A percentile compares a stretch with the other conserved stretches of the same genome.
phyloP scores from a whole-genome alignment of 2,113 vertebrate genomes.

The Pandion haliaetus region DNA sequence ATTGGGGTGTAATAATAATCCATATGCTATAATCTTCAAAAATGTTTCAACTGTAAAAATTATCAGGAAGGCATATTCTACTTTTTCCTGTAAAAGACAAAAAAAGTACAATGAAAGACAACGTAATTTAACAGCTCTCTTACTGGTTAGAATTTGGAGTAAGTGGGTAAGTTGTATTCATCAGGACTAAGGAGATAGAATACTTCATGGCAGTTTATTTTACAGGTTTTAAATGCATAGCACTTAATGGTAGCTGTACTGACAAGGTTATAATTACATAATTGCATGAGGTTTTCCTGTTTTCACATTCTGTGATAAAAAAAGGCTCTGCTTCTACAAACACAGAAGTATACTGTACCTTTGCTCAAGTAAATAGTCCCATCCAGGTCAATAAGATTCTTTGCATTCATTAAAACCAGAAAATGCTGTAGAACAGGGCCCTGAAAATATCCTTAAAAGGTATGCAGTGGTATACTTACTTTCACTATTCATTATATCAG shows the following conservation, averaged over 20 bases:
- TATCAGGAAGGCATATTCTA: conserved; percentile 99
- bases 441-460: background rate
- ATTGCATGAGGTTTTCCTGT: background rate
- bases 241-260: background rate
- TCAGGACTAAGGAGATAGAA: background rate
- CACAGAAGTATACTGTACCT: background rate
- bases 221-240: background rate
- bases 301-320: background rate
- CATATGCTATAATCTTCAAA: conserved; percentile 99
- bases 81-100: conserved; percentile 91
- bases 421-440: background rate
- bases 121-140: background rate
- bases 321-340: background rate
- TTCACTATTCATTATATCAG: background rate
- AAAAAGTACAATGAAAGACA: background rate
- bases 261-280: background rate
- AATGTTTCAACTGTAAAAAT: conserved; percentile 99
- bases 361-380: background rate
- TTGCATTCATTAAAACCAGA: background rate
- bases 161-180: background rate
- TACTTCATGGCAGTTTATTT: background rate
- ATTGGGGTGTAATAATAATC: conserved; percentile 97
- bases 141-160: background rate
- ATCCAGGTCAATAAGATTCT: background rate
- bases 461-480: background rate